Evolutionary conservation across 2,888 invertebrate species (phyloP).

Genomic region (Caradrina clavipalpis): DNA sequence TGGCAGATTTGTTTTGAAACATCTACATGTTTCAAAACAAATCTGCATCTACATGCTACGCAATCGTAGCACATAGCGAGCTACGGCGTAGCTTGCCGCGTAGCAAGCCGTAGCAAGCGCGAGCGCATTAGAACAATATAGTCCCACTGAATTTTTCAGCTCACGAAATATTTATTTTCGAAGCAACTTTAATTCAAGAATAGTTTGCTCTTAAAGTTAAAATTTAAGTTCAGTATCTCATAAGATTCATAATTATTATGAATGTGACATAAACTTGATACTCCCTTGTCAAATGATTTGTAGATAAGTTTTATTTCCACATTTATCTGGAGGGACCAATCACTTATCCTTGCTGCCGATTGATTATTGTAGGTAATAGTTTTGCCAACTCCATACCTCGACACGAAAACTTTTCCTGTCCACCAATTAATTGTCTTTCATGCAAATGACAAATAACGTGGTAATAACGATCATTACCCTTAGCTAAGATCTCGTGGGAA

Average conservation of each 20-base stretch:
- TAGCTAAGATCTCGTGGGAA: background rate
- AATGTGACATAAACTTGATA: background rate
- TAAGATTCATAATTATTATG: too few relatives aligned
- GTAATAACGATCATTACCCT: background rate
- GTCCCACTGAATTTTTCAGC: background rate
- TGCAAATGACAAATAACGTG: background rate
- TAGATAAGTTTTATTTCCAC: background rate
- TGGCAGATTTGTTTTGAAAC: background rate
- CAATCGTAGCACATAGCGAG: constrained; percentile 2
- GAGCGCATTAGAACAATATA: background rate
- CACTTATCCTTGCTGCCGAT: constrained; percentile 3
- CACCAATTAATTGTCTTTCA: constrained; percentile 15
- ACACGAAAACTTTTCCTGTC: constrained; percentile 27
- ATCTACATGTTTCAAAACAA: background rate
- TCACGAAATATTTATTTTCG: too few relatives aligned
- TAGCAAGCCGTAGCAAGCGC: constrained; percentile 4
- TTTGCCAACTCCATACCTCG: constrained; percentile 13
- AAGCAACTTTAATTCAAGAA: too few relatives aligned
- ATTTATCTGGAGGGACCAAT: constrained; percentile 33
- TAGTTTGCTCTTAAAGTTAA: too few relatives aligned
- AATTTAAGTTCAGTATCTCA: too few relatives aligned
- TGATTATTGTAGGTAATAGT: constrained; percentile 17
- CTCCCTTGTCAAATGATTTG: background rate
- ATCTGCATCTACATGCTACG: background rate
- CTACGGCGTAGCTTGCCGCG: constrained; percentile 25